Base-by-base conservation (phyloP, 2,888 invertebrate species). In the Eumacrocentrus americanus region DNA sequence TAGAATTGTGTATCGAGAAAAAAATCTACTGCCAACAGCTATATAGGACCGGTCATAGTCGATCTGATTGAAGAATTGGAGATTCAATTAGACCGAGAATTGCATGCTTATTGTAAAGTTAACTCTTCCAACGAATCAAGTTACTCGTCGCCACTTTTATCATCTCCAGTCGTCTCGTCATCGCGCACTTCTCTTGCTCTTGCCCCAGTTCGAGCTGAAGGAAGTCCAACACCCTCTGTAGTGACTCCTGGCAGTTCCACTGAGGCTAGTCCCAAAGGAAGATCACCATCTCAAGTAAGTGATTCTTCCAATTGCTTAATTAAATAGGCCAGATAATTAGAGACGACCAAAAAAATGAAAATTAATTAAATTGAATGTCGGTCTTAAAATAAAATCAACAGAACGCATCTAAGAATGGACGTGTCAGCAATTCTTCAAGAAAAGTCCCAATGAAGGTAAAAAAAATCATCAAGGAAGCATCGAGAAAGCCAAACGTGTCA, bases 51-150 rank as follows among this genome's bases (percentile, higher is more conserved):
- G 0, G 85, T 89, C 11, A 88, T 89, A 64, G 87, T 87, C 25
- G 89, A 89, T 69, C 83, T 89, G 61, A 86, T 89, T 50, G 85
- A 87, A 29, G 88, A 89, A 82, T 73, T 89, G 29, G 87, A 89
- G 70, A 85, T 79, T n/a, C 78, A 79, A 44, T 64, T 80, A 18
- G 80, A 81, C 58, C 75, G 73, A 46, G 78, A 80, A 56, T 77
- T 79, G 46, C 71, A 70, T 40, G 70, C 71, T 44, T 76, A 72
- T 60, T 77, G 72, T 47, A 74, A 75, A 22, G 58, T 69, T n/a
- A 72, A 79, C 0, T 69, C 72, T 20, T 64, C 70, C 2, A 70
- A 51, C 18, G 60, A 51, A n/a, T 55, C 55, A 1, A 51, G 16
- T 20, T 44, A 37, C 46, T 47, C 66, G 20, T 47, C 74, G 46